Conservation (phyloP, 2,113 vertebrate genomes). For the Orthonyx spaldingii region DNA sequence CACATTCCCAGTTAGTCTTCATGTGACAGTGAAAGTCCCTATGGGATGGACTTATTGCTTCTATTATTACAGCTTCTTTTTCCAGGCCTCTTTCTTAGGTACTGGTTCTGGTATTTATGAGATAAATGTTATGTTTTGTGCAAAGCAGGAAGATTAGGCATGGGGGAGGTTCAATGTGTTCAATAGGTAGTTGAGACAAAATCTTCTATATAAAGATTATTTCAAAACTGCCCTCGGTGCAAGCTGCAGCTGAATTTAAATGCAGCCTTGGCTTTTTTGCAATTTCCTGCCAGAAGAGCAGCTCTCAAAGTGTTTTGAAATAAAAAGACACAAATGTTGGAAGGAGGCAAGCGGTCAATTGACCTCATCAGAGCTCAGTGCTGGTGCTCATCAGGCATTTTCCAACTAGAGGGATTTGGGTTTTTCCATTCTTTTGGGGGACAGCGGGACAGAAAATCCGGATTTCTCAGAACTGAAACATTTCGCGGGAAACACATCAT, state of each 20-base stretch:
- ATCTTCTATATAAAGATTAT: conserved; percentile 31
- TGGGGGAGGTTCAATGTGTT: neutral
- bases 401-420: neutral
- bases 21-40: neutral
- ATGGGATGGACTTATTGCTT: neutral
- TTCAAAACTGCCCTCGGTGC: neutral
- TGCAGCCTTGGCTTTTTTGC: conserved; percentile 7
- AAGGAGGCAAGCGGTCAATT: neutral
- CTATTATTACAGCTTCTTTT: neutral
- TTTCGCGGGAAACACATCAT: neutral
- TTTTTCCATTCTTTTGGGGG: neutral
- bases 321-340: neutral
- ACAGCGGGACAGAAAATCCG: neutral
- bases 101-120: neutral
- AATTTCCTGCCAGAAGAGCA: conserved; percentile 47
- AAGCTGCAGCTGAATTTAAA: conserved; percentile 31
- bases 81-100: neutral
- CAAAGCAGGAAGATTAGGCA: neutral
- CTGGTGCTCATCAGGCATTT: neutral
- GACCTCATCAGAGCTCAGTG: neutral
- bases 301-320: conserved; percentile 29
- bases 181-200: conserved; percentile 22
- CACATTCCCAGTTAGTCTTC: neutral
- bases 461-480: neutral
- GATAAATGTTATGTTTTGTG: neutral